Base-by-base conservation (phyloP, 2,113 vertebrate species). In the Cyphomyrus discorhynchus region DNA sequence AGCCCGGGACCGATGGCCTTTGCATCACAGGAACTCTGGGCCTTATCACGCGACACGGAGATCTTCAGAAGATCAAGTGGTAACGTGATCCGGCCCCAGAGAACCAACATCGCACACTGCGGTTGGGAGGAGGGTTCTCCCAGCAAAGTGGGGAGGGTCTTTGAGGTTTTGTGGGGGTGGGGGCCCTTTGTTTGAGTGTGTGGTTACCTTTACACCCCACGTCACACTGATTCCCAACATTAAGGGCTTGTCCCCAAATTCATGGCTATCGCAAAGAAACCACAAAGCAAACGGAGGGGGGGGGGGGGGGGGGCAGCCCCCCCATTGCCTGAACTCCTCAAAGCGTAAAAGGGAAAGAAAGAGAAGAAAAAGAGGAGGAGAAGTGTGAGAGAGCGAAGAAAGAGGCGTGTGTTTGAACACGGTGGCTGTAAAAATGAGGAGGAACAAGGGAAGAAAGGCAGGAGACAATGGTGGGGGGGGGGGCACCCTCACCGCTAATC, bases 181-280 rank as follows among this genome's bases (percentile, higher is more conserved):
- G 85, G 92, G 93, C 83, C 89, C 91, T 70, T 95, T 93, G 93
- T 92, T 93, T 93, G 93, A 77, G 91, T 62, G 15, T 93, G 92
- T 93, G 92, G 94, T 87, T 39, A 27, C 24, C 58, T 35, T 82
- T 53, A 49, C 88, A 85, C 74, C 47, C 27, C 46, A 8, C 21
- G 93, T 92, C 89, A 91, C 94, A 93, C 92, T 5, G 93, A 93
- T 90, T 91, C 94, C 93, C 91, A 92, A 92, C 93, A 93, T 94
- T 92, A 92, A 93, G 92, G 93, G 93, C 93, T 93, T 86, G 92
- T 92, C 19, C 93, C 91, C 90, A 91, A 95, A 94, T 94, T 94
- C 0, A 89, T 91, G 91, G 92, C 92, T 94, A 94, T 93, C 92
- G 39, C 93, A 93, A 94, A 94, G 5, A 56, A 21, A 56, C 19